Evolutionary conservation across 2,888 invertebrate genomes (phyloP), one percentile per base, ranked within the genome.

Genomic region (Andrena fulva): DNA sequence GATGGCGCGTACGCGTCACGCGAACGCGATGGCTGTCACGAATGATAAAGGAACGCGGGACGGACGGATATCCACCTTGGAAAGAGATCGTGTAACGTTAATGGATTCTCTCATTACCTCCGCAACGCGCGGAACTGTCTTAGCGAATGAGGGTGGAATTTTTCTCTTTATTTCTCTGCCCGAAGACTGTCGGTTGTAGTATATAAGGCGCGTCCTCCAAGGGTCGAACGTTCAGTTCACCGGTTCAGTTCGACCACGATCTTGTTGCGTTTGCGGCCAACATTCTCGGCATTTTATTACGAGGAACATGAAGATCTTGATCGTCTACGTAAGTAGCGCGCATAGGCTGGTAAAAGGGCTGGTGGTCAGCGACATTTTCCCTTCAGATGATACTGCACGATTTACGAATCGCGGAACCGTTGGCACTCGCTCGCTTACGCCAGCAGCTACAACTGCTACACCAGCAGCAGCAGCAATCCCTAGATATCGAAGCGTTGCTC

Each of bases 81-180:
- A 16, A n/a, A 6, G 20, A 33, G 78, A 80, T 92, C 91, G 77
- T 74, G 70, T 91, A 69, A 81, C 91, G 63, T 81, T 92, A 92
- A 92, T 92, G 92, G 92, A 87, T 87, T 83, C 80, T 82, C 87
- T 87, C 84, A 73, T 80, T 42, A 16, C 59, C 10, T 29, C 20
- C 68, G 35, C 60, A 83, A 67, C 16, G 50, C 24, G 2, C 42
- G 33, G 52, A 52, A 56, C 63, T 48, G 50, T 42, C 56, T 69
- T 7, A 16, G 16, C 6, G 42, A 42, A 42, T 20, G 48, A n/a
- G 54, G 20, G 59, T 33, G 59, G 33, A 35, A 29, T 16, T 42
- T 20, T 52, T n/a, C 8, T 31, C 56, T 8, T 59, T 48, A 29
- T 31, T 5, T 20, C 12, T 5, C 10, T 42, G 12, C 12, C 16